These are phyloP conservation scores for Chrysina gloriosa DNA, from an alignment of 2,888 invertebrate genomes.

Conservation along the genomic window DNA sequence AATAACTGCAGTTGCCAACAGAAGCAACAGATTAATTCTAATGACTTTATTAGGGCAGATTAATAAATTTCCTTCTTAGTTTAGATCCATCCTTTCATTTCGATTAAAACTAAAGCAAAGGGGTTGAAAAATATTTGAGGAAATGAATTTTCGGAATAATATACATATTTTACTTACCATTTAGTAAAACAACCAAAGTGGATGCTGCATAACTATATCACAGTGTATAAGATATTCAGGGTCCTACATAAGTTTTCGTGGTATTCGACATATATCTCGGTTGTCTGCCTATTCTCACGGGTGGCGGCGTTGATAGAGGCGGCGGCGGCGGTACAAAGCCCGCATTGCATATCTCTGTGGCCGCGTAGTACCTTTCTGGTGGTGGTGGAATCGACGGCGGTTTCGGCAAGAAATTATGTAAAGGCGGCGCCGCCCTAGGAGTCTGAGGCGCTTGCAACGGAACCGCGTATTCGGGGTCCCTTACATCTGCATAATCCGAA, in stretches of 20 bases:
- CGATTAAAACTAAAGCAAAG: too few species aligned
- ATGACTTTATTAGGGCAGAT: too few species aligned
- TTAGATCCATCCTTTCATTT: too few species aligned
- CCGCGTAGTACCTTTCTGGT: constrained; percentile 78
- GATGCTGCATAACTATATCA: constrained; percentile 54
- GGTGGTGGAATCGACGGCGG: constrained; percentile 76
- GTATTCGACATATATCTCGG: constrained; percentile 60
- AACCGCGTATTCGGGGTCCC: constrained; percentile 74
- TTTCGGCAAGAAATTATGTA: constrained; percentile 71
- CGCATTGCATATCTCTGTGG: constrained; percentile 73
- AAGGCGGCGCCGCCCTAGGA: constrained; percentile 66
- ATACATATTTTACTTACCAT: constrained; percentile 37
- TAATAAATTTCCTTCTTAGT: too few species aligned
- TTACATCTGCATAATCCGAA: constrained; percentile 65
- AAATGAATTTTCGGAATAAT: neutral
- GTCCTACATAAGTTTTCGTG: constrained; percentile 61
- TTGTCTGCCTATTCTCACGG: constrained; percentile 64
- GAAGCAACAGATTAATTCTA: too few species aligned
- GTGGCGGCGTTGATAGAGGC: constrained; percentile 63
- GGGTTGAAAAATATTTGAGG: neutral
- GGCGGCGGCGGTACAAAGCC: constrained; percentile 63
- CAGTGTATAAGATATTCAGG: constrained; percentile 57
- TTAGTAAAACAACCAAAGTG: constrained; percentile 44
- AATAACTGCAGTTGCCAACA: too few species aligned
- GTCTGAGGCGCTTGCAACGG: constrained; percentile 69